Evolutionary conservation across 2,888 invertebrate species (phyloP).

Genomic region (Leptinotarsa haldemani): DNA sequence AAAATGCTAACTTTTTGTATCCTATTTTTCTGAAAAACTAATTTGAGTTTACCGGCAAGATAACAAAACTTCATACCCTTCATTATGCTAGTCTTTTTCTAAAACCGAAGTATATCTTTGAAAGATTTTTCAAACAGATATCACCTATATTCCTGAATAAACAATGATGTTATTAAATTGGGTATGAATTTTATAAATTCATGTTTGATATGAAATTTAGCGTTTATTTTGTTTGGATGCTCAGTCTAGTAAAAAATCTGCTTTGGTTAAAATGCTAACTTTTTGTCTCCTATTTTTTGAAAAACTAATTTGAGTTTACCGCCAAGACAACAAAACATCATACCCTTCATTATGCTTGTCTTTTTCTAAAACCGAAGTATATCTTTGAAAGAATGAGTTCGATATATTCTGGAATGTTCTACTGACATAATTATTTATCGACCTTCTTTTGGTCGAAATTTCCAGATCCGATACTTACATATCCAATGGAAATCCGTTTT

Average conservation of each 20-base stretch:
- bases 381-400: conserved; percentile 9
- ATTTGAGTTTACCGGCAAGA: too few species aligned
- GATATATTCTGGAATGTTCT: conserved; percentile 42
- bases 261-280: too few species aligned
- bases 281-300: background rate
- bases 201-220: too few species aligned
- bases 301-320: background rate
- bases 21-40: background rate
- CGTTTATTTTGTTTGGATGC: too few species aligned
- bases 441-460: conserved; percentile 35
- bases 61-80: too few species aligned
- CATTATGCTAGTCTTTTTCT: background rate
- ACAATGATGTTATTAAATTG: too few species aligned
- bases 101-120: background rate
- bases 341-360: background rate
- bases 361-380: background rate
- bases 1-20: too few species aligned
- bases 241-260: too few species aligned
- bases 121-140: too few species aligned
- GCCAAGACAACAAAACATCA: too few species aligned
- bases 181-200: too few species aligned
- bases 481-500: background rate
- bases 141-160: too few species aligned
- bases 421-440: conserved; percentile 33
- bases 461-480: background rate